These are phyloP conservation scores for Macrotis lagotis DNA, from an alignment of 2,113 vertebrate genomes.

Conservation along the genomic window DNA sequence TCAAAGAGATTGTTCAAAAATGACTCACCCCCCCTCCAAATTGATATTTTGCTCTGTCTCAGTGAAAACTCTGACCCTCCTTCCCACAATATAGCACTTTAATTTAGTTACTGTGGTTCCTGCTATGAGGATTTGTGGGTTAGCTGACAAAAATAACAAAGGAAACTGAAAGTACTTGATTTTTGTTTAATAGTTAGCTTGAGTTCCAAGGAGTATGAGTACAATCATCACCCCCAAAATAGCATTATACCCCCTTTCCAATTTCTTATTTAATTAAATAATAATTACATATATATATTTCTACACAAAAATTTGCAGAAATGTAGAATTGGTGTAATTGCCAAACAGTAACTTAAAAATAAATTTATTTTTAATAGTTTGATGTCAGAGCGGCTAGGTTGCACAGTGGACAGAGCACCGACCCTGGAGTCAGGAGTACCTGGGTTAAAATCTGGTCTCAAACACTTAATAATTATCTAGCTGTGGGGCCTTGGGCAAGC, in stretches of 20 bases:
- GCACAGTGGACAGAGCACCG: no score
- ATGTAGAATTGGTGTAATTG: not conserved
- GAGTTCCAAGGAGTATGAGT: not conserved
- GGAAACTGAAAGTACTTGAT: not conserved
- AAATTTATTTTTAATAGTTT: not conserved
- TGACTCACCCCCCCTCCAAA: slow-evolving; percentile 8
- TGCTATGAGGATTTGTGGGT: not conserved
- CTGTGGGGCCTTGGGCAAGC: no score
- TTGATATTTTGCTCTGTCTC: not conserved
- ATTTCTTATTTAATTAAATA: not conserved
- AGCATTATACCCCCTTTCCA: not conserved
- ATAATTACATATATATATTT: not conserved
- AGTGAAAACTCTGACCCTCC: not conserved
- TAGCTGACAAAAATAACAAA: slow-evolving; percentile 22
- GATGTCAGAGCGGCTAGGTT: no score
- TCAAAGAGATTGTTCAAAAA: slow-evolving; percentile 7
- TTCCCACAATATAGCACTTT: not conserved
- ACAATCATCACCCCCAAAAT: no score
- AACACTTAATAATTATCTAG: no score
- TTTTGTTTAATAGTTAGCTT: not conserved
- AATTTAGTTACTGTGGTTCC: slow-evolving; percentile 12
- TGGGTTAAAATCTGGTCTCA: no score
- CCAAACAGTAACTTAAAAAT: not conserved
- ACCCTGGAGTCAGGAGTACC: no score
- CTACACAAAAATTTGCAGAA: not conserved